Base-by-base conservation (phyloP, 2,113 vertebrate genomes). In the Tamias sibiricus region DNA sequence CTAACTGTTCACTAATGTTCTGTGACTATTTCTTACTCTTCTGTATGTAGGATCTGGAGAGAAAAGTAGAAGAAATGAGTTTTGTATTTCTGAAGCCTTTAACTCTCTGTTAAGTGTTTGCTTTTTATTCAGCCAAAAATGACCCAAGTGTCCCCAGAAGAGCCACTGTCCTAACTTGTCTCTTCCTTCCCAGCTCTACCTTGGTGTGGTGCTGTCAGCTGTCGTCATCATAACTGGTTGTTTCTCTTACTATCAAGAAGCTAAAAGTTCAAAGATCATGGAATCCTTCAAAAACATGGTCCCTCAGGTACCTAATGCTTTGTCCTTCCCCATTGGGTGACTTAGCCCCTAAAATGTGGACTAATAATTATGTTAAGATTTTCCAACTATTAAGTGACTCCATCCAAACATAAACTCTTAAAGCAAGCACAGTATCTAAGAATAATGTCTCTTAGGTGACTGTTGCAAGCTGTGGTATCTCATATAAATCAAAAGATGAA, bases 241-340 rank as follows among this genome's bases (percentile, higher is more conserved):
- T 91, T 99, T 99, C 98, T 99, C 99, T 54, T 99, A 99, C 92
- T 99, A 99, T 97, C 99, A 99, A 99, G 99, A 99, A 97, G 99
- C 99, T 24, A 99, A 99, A 97, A 99, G 99, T 97, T 99, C 99
- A 19, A 99, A 99, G 98, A 99, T 99, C 98, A 99, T 99, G 99
- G 99, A 99, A 44, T 99, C 99, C 71, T 99, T 99, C 98, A 99
- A 99, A 98, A 99, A 99, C 97, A 98, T 99, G 98, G 99, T 99
- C 77, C 99, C 99, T 97, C 99, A 99, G 99, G 99, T 99, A 98
- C 20, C 96, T 26, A 57, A 59, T n/a, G 13, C 59, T 37, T 86
- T 0, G 35, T 77, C 64, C 19, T 71, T 49, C 26, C 16, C 32
- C 94, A 22, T 44, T 12, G 35, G 76, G 42, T 59, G 17, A 52